These are phyloP conservation scores for Macrotus californicus DNA, from an alignment of 2,113 vertebrate species.

Conservation along the genomic window DNA sequence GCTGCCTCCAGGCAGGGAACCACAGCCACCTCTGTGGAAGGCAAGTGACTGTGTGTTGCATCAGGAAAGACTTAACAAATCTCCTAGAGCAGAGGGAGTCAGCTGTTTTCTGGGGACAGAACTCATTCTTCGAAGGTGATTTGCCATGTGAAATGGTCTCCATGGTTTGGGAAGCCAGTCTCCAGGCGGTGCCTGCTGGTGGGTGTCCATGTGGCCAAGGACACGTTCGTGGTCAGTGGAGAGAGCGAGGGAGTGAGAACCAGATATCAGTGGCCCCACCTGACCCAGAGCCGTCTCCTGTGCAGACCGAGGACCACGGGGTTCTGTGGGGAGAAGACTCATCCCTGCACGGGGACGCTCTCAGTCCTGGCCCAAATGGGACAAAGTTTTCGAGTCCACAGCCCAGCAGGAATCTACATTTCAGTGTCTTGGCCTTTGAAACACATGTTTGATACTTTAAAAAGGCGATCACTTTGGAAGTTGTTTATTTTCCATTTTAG, in stretches of 20 bases:
- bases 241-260: too few species aligned
- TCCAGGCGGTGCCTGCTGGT: rapidly evolving
- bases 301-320: too few species aligned
- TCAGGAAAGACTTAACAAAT: rapidly evolving
- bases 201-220: too few species aligned
- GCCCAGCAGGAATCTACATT: neutral
- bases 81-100: rapidly evolving
- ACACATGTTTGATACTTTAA: neutral
- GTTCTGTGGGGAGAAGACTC: neutral
- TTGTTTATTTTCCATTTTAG: neutral
- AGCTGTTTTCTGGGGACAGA: too few species aligned
- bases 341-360: neutral
- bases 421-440: neutral
- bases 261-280: rapidly evolving
- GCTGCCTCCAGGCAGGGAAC: rapidly evolving
- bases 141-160: rapidly evolving
- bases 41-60: rapidly evolving
- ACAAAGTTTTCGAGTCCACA: neutral
- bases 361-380: neutral
- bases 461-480: neutral
- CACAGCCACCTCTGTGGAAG: rapidly evolving
- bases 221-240: rapidly evolving
- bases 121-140: too few species aligned
- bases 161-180: too few species aligned
- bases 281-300: neutral